Conservation (phyloP, 2,113 vertebrate species). For the Carassius carassius region DNA sequence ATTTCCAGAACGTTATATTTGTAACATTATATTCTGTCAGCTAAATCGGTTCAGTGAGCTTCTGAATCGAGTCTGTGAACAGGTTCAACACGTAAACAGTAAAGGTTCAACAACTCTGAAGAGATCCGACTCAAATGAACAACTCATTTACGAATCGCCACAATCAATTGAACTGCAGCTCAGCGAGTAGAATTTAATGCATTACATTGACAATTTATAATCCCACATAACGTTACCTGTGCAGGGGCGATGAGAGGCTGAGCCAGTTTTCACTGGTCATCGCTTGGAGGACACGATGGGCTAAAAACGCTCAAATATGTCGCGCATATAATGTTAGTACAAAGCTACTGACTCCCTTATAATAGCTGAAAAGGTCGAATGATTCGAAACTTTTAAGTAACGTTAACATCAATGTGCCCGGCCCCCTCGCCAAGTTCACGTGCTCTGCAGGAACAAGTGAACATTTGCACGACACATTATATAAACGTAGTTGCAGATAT, state of each 20-base stretch:
- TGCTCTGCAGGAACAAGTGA: background rate
- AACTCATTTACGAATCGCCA: background rate
- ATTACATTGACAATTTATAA: background rate
- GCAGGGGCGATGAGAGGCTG: background rate
- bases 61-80: background rate
- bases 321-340: too few species aligned
- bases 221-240: background rate
- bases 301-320: background rate
- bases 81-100: too few species aligned
- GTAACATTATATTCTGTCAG: background rate
- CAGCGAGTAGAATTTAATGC: background rate
- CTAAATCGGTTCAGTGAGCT: background rate
- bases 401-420: background rate
- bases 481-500: background rate
- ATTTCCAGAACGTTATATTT: background rate
- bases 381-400: background rate
- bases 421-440: slow-evolving; percentile 20
- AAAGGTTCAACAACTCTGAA: background rate
- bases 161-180: background rate
- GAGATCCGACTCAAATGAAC: background rate
- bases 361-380: background rate
- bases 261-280: slow-evolving; percentile 10
- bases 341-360: background rate
- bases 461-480: background rate
- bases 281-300: background rate